Conservation (phyloP, 35 echinoderm and acorn worm species). For the Anneissia japonica region DNA sequence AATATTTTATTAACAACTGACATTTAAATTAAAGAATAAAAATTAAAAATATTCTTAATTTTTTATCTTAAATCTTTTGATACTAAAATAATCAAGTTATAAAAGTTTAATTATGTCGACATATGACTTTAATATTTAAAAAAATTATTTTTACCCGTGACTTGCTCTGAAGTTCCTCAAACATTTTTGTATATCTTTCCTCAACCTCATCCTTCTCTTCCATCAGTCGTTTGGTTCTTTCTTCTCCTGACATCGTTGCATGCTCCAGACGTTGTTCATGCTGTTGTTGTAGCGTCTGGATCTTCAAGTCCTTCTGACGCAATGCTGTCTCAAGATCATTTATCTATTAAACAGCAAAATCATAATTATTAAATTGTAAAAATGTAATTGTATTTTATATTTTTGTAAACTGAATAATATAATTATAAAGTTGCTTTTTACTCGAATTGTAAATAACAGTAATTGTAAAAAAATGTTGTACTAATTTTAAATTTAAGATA, state of each 20-base stretch:
- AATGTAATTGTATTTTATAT: no score
- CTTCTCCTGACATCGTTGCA: constrained; percentile 33
- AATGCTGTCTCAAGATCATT: constrained; percentile 45
- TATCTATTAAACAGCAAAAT: constrained; percentile 33
- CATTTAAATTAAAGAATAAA: no score
- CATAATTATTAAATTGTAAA: no score
- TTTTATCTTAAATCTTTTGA: no score
- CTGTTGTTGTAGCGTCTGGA: constrained; percentile 44
- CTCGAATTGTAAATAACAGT: no score
- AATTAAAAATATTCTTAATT: no score
- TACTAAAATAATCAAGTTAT: no score
- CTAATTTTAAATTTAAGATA: no score
- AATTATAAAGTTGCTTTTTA: no score
- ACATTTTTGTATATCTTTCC: constrained; percentile 61
- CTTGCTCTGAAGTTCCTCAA: constrained; percentile 65
- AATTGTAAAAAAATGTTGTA: no score
- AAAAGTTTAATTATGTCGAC: neutral
- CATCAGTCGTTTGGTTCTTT: constrained; percentile 47
- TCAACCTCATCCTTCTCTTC: constrained; percentile 41
- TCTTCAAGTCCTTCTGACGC: constrained; percentile 52
- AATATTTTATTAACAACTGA: no score
- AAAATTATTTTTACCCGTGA: constrained; percentile 32
- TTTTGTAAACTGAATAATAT: no score
- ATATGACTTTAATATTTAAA: neutral
- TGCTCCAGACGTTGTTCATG: constrained; percentile 74